phyloP scores from a whole-genome alignment of 2,888 invertebrate species.

The Drosophila parthenogenetica region DNA sequence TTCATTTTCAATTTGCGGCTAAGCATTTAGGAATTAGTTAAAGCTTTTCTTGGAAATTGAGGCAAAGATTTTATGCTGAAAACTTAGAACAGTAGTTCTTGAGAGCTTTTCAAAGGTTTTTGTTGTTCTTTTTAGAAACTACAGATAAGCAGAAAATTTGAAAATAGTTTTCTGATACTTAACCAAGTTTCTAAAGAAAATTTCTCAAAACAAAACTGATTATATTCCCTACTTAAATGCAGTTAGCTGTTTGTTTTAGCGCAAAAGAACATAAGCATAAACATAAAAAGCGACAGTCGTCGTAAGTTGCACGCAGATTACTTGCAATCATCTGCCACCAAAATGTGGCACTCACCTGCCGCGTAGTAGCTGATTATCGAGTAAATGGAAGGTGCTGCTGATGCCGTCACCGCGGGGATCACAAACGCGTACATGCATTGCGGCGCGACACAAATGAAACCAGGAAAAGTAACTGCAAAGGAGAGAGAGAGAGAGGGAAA shows the following conservation, averaged over 20 bases:
- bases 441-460: conserved; percentile 87
- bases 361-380: conserved; percentile 87
- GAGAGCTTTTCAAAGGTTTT: neutral
- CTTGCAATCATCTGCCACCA: conserved; percentile 11
- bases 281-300: conserved; percentile 19
- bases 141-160: neutral
- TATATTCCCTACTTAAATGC: neutral
- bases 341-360: conserved; percentile 84
- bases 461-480: conserved; percentile 86
- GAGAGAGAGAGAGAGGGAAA: neutral
- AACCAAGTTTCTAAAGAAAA: neutral
- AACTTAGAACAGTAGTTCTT: neutral
- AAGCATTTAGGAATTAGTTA: neutral
- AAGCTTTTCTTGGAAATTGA: neutral
- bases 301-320: conserved; percentile 31
- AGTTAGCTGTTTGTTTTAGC: neutral
- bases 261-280: conserved; percentile 19
- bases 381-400: conserved; percentile 86
- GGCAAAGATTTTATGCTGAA: neutral
- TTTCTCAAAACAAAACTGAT: neutral
- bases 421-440: conserved; percentile 86
- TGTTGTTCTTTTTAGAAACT: too few species aligned
- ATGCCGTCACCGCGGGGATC: conserved; percentile 88
- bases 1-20: neutral
- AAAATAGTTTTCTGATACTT: neutral